Percentiles rank a stretch among this genome's conserved stretches.
Conservation (phyloP, 2,888 invertebrate species). For the Charanyca ferruginea region DNA sequence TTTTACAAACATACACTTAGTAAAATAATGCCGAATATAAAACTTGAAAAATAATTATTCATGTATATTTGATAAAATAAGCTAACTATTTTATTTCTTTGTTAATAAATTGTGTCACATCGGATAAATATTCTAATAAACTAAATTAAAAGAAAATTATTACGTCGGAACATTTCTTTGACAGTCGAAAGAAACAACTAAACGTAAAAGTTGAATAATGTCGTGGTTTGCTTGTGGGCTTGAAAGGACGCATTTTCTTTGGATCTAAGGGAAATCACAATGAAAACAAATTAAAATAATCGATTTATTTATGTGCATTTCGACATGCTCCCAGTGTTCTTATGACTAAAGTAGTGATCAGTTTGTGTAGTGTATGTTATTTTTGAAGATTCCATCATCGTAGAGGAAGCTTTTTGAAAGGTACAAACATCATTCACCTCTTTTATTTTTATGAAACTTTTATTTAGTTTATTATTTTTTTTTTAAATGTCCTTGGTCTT, state of each 20-base stretch:
- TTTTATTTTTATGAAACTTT: slow-evolving; percentile 61
- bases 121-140: background rate
- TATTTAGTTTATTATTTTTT: slow-evolving; percentile 32
- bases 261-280: slow-evolving; percentile 32
- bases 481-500: slow-evolving; percentile 8
- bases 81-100: background rate
- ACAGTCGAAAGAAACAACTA: slow-evolving; percentile 37
- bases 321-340: slow-evolving; percentile 29
- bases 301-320: slow-evolving; percentile 36
- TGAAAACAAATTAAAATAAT: slow-evolving; percentile 54
- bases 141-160: background rate
- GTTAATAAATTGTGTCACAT: background rate
- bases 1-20: background rate
- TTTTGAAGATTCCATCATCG: slow-evolving; percentile 66
- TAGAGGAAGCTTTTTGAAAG: slow-evolving; percentile 66
- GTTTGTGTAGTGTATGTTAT: slow-evolving; percentile 63
- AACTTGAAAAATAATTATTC: background rate
- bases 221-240: slow-evolving; percentile 53
- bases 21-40: background rate
- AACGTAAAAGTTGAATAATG: slow-evolving; percentile 62
- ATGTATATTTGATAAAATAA: background rate
- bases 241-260: slow-evolving; percentile 59
- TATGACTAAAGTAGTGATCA: slow-evolving; percentile 37
- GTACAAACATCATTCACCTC: slow-evolving; percentile 68
- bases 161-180: slow-evolving; percentile 11